phyloP scores from a whole-genome alignment of 1,140 invertebrate genomes.

The Chymomyza costata region DNA sequence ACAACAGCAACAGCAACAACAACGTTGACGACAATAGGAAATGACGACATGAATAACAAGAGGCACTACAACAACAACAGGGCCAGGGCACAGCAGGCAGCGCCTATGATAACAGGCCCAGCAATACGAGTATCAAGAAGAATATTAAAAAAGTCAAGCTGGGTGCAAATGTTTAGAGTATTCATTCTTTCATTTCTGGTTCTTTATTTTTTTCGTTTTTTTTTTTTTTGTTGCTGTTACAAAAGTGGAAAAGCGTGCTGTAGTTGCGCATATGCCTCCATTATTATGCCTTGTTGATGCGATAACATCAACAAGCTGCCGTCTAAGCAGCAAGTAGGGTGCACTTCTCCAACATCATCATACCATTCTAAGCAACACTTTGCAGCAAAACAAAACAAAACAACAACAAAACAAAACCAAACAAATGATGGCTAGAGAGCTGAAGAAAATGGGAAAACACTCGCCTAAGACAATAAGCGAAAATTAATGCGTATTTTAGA shows the following conservation, averaged over 20 bases:
- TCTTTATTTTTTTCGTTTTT: background rate
- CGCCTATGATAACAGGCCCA: conserved; percentile 60
- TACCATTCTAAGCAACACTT: conserved; percentile 50
- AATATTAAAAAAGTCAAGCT: conserved; percentile 72
- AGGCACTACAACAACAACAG: conserved; percentile 20
- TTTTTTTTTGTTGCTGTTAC: background rate
- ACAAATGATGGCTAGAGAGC: conserved; percentile 9
- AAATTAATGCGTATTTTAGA: conserved; percentile 65
- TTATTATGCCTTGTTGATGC: conserved; percentile 53
- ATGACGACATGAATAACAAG: conserved; percentile 72
- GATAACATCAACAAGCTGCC: conserved; percentile 37
- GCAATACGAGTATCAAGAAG: conserved; percentile 69
- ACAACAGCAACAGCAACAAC: conserved; percentile 21
- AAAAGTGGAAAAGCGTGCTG: conserved; percentile 41
- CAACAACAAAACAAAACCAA: conserved; percentile 2
- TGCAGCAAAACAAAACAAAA: conserved; percentile 42
- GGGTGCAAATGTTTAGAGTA: conserved; percentile 49
- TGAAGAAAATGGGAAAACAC: conserved; percentile 28
- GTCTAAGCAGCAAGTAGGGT: background rate
- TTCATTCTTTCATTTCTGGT: background rate
- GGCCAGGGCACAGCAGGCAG: conserved; percentile 18
- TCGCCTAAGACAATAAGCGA: conserved; percentile 47
- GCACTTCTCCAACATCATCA: no score
- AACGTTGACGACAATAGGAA: conserved; percentile 58
- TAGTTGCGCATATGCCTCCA: no score